Conservation (phyloP, 2,113 vertebrate genomes). For the Tetraodon nigroviridis region DNA sequence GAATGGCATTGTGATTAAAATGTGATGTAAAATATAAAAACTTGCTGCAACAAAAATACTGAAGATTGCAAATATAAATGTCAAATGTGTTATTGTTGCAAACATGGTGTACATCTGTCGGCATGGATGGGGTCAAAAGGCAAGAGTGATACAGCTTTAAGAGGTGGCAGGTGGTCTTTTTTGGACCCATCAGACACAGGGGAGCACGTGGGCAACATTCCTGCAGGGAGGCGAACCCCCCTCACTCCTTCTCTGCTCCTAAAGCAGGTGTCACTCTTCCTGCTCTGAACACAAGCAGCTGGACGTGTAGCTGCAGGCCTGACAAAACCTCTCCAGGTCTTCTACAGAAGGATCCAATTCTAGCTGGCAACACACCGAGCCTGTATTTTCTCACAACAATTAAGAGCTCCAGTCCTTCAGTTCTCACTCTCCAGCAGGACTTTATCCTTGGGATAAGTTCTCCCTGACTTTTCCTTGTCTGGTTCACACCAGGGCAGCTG, state of each 20-base stretch:
- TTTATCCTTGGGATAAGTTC: conserved; percentile 6
- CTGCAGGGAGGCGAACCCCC: conserved; percentile 22
- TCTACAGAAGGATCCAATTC: conserved; percentile 21
- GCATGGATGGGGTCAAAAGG: conserved; percentile 37
- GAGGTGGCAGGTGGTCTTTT: conserved; percentile 42
- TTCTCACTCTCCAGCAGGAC: neutral
- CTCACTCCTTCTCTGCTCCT: conserved; percentile 10
- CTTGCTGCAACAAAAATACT: too few relatives aligned
- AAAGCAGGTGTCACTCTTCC: conserved; percentile 60
- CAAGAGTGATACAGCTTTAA: conserved; percentile 25
- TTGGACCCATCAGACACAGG: conserved; percentile 30
- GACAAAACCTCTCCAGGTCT: conserved; percentile 26
- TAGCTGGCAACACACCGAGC: neutral
- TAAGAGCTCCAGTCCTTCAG: neutral
- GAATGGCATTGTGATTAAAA: neutral
- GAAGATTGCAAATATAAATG: too few relatives aligned
- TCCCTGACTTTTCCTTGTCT: conserved; percentile 12
- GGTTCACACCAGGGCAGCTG: conserved; percentile 8
- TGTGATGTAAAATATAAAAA: too few relatives aligned
- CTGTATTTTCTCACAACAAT: conserved; percentile 34
- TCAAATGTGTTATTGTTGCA: neutral
- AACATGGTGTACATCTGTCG: conserved; percentile 25
- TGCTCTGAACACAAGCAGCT: conserved; percentile 48
- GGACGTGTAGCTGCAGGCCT: conserved; percentile 56
- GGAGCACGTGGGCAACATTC: conserved; percentile 51